phyloP scores from a whole-genome alignment of 2,113 vertebrate genomes.

The Nanger granti region DNA sequence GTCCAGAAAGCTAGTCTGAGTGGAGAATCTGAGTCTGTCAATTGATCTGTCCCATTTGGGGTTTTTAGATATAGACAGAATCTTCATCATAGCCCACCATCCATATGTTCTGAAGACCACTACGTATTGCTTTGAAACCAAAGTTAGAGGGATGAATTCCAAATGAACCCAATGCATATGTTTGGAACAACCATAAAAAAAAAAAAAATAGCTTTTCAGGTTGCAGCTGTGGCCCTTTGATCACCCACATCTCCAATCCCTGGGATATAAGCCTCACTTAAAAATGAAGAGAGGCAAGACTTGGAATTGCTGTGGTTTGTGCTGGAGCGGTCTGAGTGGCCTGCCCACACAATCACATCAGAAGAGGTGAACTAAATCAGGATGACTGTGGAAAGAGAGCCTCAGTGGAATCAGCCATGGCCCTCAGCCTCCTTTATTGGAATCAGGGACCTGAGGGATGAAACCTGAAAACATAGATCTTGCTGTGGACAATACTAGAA shows the following conservation, averaged over 20 bases:
- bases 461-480: background rate
- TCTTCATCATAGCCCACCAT: background rate
- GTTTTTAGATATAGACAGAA: background rate
- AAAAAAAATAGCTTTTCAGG: background rate
- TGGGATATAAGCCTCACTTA: background rate
- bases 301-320: background rate
- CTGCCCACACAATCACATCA: background rate
- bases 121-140: constrained; percentile 39
- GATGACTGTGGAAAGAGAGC: background rate
- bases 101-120: background rate
- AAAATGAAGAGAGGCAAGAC: background rate
- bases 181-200: background rate
- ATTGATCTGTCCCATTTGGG: background rate
- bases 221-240: constrained; percentile 43
- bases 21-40: constrained; percentile 1
- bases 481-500: background rate
- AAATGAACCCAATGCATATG: background rate
- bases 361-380: background rate
- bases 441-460: background rate
- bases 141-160: background rate
- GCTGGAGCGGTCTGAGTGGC: background rate
- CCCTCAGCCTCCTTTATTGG: fast-evolving
- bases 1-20: background rate
- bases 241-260: constrained; percentile 1
- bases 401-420: background rate